Evolutionary conservation across 1,140 invertebrate species (phyloP), one percentile per base, ranked within the genome.

Genomic region (Acromyrmex echinatior): DNA sequence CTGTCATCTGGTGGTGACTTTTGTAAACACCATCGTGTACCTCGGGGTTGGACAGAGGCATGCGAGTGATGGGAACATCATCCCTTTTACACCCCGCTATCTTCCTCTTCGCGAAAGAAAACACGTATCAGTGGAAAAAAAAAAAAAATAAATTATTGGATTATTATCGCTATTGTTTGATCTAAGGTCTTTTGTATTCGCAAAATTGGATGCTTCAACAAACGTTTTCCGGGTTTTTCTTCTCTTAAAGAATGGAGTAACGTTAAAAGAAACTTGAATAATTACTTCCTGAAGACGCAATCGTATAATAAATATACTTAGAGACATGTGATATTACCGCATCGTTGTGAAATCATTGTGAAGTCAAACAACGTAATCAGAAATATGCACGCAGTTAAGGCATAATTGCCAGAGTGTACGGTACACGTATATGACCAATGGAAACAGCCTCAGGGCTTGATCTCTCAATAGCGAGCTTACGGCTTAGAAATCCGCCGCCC

Each of bases 1-100:
- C 92, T 89, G 94, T 95, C 94, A 95, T 95, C 95, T 95, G 94
- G 87, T 92, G 93, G 94, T 95, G 95, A 95, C 94, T 95, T 95
- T 94, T 92, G 94, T 95, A 94, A 95, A 95, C 93, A 95, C 90
- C 90, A 77, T 56, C 87, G 73, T 77, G 88, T 90, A 86, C 77
- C 78, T 51, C 51, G 53, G 45, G 56, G 74, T 89, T 90, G 80
- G 88, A 90, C 58, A 79, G 25, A 58, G 71, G 82, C 60, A 86
- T 86, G 65, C 84, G 53, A 74, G 49, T 66, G 86, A 66, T 85
- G 86, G 76, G 76, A 85, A 78, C 76, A 77, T 12, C 68, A 80
- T 63, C 68, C 66, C 66, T 14, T 18, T 53, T 31, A 31, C 63
- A 51, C 35, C 39, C 39, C 45, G 18, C 21, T 39, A 45, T 86